Conservation (phyloP, 2,797 vertebrate species). For the Gouania willdenowi region DNA sequence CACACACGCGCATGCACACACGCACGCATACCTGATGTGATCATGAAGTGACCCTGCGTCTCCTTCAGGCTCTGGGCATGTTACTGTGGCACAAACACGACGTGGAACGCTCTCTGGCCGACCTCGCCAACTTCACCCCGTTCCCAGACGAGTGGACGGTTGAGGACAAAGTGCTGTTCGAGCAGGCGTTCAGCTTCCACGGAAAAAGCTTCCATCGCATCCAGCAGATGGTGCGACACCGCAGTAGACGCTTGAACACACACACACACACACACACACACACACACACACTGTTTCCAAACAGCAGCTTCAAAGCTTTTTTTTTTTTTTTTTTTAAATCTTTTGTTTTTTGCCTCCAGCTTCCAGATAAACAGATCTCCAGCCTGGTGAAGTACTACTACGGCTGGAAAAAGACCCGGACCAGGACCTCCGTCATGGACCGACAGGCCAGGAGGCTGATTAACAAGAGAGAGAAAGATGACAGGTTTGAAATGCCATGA, state of each 20-base stretch:
- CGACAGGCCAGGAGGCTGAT: conserved; percentile 85
- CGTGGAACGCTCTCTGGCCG: conserved; percentile 87
- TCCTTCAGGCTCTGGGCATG: conserved; percentile 86
- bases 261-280: neutral
- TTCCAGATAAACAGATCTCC: conserved; percentile 89
- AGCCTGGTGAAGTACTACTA: conserved; percentile 93
- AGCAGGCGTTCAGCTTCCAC: conserved; percentile 93
- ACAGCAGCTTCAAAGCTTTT: neutral
- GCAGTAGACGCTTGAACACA: too few relatives aligned
- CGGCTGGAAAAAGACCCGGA: conserved; percentile 91
- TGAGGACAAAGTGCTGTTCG: conserved; percentile 92
- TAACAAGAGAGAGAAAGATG: conserved; percentile 84
- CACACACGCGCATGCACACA: too few relatives aligned
- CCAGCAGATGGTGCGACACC: conserved; percentile 87
- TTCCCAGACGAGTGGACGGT: conserved; percentile 94
- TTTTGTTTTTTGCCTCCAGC: conserved; percentile 44
- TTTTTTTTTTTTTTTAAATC: neutral
- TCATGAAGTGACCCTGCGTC: too few relatives aligned
- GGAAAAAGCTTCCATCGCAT: conserved; percentile 94
- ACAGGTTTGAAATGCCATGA: conserved; percentile 69
- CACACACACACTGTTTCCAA: neutral
- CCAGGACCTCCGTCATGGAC: conserved; percentile 92
- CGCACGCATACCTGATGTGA: too few relatives aligned
- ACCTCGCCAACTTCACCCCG: conserved; percentile 92
- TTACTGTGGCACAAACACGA: conserved; percentile 92